These are phyloP conservation scores for Ditylenchus weischeri DNA, from an alignment of 2,888 invertebrate species.

Conservation along the genomic window DNA sequence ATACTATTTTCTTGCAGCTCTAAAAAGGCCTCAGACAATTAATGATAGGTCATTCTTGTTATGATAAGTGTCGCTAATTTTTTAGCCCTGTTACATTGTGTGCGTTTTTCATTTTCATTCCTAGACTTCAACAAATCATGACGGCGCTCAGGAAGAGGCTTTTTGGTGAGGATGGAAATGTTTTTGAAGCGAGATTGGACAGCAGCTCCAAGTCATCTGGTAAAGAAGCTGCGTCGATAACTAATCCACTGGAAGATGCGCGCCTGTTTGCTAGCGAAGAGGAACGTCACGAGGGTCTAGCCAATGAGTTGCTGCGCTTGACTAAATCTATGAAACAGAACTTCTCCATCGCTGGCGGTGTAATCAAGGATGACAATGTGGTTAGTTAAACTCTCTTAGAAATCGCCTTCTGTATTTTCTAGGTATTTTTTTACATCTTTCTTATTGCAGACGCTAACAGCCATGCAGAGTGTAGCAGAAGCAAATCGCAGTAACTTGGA, in stretches of 20 bases:
- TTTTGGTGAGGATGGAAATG: neutral
- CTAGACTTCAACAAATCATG: no score
- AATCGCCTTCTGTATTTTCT: neutral
- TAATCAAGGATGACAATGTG: conserved; percentile 79
- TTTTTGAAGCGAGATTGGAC: neutral
- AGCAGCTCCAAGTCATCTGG: no score
- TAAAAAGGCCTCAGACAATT: no score
- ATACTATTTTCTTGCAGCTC: no score
- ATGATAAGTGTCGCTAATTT: no score
- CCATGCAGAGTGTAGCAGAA: conserved; percentile 44
- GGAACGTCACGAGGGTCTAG: conserved; percentile 84
- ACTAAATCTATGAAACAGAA: conserved; percentile 85
- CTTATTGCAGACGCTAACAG: conserved; percentile 34
- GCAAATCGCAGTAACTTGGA: conserved; percentile 41
- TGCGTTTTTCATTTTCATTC: no score
- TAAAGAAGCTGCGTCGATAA: no score
- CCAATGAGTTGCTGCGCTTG: conserved; percentile 86
- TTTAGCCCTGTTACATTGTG: no score
- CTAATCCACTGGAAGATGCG: neutral
- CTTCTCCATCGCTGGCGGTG: conserved; percentile 79
- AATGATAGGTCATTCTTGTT: no score
- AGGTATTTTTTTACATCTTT: neutral
- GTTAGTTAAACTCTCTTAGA: conserved; percentile 18
- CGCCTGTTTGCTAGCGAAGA: conserved; percentile 60
- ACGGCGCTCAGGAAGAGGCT: conserved; percentile 1